A percentile compares a stretch with the other conserved stretches of the same genome.
phyloP scores from a whole-genome alignment of 2,888 invertebrate genomes.

The Chrysolina oricalcia region DNA sequence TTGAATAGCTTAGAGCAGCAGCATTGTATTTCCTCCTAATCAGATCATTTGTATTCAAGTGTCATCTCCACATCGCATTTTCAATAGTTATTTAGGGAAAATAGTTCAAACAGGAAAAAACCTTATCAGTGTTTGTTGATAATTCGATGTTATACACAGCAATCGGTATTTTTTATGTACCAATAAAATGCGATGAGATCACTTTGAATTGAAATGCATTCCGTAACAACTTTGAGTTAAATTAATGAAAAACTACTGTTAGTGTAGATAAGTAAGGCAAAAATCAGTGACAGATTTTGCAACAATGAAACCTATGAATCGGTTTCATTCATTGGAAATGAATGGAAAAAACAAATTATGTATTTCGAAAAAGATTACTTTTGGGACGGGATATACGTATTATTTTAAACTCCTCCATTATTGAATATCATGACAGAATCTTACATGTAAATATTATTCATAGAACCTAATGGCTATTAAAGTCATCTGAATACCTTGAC shows the following conservation, averaged over 20 bases:
- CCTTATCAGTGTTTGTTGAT: background rate
- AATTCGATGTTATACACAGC: background rate
- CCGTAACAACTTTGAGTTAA: background rate
- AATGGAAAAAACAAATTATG: no score
- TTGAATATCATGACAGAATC: no score
- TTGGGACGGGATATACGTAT: no score
- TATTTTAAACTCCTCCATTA: no score
- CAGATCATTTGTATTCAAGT: background rate
- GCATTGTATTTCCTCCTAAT: background rate
- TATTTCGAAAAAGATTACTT: no score
- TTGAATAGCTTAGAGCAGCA: background rate
- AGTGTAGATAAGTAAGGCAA: background rate
- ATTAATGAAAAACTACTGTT: background rate
- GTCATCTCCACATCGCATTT: background rate
- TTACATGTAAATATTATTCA: no score
- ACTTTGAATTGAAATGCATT: background rate
- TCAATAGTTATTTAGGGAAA: background rate
- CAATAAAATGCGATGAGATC: background rate
- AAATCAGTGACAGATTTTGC: background rate
- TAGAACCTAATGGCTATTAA: no score
- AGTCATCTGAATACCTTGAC: no score
- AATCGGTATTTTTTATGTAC: background rate
- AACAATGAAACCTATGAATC: no score
- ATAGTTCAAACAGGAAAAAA: background rate
- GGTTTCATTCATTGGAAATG: no score